Conservation (phyloP, 2,797 vertebrate species). For the Notolabrus celidotus region DNA sequence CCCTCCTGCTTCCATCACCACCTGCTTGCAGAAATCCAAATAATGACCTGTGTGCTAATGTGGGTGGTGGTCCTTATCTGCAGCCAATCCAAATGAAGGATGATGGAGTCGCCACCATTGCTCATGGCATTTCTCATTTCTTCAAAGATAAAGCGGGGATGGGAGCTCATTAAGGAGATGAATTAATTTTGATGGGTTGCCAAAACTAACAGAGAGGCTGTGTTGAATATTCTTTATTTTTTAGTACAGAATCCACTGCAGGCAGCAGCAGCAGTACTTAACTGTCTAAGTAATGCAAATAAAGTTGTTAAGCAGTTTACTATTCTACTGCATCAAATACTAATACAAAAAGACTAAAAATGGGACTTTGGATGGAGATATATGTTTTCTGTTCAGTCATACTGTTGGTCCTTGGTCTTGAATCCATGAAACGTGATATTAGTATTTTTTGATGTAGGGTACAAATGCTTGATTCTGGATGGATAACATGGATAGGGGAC, state of each 20-base stretch:
- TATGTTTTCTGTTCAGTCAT: too few relatives aligned
- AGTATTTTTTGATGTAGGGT: too few relatives aligned
- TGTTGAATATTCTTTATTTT: neutral
- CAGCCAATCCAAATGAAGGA: conserved; percentile 52
- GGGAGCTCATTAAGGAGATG: conserved; percentile 31
- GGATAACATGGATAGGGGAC: too few relatives aligned
- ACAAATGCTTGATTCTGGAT: too few relatives aligned
- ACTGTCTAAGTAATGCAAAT: neutral
- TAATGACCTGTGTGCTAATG: conserved; percentile 75
- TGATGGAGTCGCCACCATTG: conserved; percentile 46
- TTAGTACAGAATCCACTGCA: neutral
- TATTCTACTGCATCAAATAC: too few relatives aligned
- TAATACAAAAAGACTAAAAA: too few relatives aligned
- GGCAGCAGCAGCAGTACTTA: neutral
- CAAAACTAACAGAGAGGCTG: conserved; percentile 8
- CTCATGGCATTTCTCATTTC: conserved; percentile 54
- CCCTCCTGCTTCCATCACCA: conserved; percentile 75
- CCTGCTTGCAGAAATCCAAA: conserved; percentile 82
- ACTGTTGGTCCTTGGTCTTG: too few relatives aligned
- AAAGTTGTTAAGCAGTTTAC: too few relatives aligned
- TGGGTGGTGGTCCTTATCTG: conserved; percentile 79
- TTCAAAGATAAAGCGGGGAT: conserved; percentile 21
- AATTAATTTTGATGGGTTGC: conserved; percentile 23
- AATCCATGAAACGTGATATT: too few relatives aligned
- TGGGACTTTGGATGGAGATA: too few relatives aligned